Base-by-base conservation (phyloP, 2,888 invertebrate species). In the Drepana falcataria region DNA sequence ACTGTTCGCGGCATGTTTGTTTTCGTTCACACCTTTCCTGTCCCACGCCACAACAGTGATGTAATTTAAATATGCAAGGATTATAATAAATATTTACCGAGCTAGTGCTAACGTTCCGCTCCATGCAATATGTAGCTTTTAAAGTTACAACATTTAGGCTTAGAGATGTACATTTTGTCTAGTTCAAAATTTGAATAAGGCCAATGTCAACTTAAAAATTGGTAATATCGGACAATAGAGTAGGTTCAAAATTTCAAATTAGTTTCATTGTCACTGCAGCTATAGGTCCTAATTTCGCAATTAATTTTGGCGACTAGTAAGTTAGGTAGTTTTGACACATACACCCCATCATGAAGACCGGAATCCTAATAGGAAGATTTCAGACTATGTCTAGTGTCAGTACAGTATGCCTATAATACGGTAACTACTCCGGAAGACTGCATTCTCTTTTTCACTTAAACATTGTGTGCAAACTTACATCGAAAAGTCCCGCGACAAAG, bases 21-120 rank as follows among this genome's bases (percentile, higher is more conserved):
- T 85, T 80, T 81, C 76, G 65, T 79, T 79, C 66, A 60, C 71
- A 76, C 73, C 78, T 83, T 81, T 85, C 86, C 85, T 85, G 83
- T 87, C 85, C 71, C 83, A 87, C 85, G 85, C 71, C 68, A 60
- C 53, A 47, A 54, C 47, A 53, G 51, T 53, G 34, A 55, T 49
- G 57, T 59, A 52, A 53, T 55, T 57, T 56, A 57, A 55, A 55
- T 59, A 55, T 52, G 51, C 53, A 53, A 52, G 48, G 48, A 40
- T 44, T 49, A 53, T 55, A 52, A 49, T 55, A 51, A 54, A 56
- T 53, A 53, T 51, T 47, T 48, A 48, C 35, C 35, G 35, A 47
- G 48, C 48, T 35, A 48, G 35, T 9, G 9, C 6, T 9, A 2
- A 9, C 44, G 7, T 44, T 0, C 48, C 2, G 49, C 48, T 58